Evolutionary conservation across 1,140 invertebrate genomes (phyloP), one percentile per base, ranked within the genome.

Genomic region (Drosophila parvula): DNA sequence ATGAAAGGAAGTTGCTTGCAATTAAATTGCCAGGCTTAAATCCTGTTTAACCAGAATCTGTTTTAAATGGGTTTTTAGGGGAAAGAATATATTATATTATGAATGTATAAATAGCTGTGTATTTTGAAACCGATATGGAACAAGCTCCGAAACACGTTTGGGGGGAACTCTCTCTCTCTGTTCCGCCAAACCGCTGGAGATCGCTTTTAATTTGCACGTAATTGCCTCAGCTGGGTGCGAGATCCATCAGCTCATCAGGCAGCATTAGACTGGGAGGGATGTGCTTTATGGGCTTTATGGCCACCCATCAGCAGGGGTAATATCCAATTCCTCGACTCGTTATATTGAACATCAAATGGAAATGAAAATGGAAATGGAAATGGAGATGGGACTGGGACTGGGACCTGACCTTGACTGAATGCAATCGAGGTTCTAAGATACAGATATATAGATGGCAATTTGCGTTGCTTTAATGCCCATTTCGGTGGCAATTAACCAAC

Each of bases 401-500:
- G 1, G 51, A 38, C 51, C 51, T 38, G 51, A 55, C 51, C 51
- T 55, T 55, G 51, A 38, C 51, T 38, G 51, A 8, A 12, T 27
- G 34, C 51, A 27, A 38, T 55, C 18, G 51, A 38, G 51, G 51
- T 27, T 55, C 51, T 38, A 55, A 60, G 28, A 71, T 59, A 73
- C 48, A 36, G 38, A 48, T 22, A 48, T 22, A 43, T 43, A 30
- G 30, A n/a, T 61, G 32, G 28, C 53, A 50, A 59, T 73, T 59
- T 50, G 44, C 38, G 30, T 51, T 30, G 28, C 34, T 71, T 60
- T 59, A 50, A 70, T 73, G 68, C 14, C 65, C 73, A 81, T 84
- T 78, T 78, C 68, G 71, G 70, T 32, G 34, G 81, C 78, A 86
- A 86, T 86, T 85, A 85, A 86, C 64, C 14, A 75, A 75, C 65